Base-by-base conservation (phyloP, 2,113 vertebrate genomes). In the Callipepla squamata region DNA sequence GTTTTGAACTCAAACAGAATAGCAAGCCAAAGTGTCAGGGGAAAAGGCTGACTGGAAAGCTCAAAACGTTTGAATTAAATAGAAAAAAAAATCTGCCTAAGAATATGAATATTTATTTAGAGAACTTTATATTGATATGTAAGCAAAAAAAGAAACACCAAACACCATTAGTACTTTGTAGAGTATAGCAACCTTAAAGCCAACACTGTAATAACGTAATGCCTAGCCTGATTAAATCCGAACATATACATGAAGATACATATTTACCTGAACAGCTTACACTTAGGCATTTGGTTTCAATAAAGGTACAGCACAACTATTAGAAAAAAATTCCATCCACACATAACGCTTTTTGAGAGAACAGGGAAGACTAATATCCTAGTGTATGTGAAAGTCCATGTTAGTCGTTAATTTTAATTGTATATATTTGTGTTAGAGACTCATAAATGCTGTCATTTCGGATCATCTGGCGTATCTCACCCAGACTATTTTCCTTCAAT, bases 391-490 rank as follows among this genome's bases (percentile, higher is more conserved):
- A 65, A 95, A 75, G 22, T 84, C 58, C 51, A 4, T 0, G 0
- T 57, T 85, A 76, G 42, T 25, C 75, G 34, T 78, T 90, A 70
- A 66, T 84, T 93, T 93, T 90, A 68, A 53, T 75, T 68, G n/a
- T 63, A 69, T 58, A 6, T 83, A 20, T 87, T 86, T 89, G 7
- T 79, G 58, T 69, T 70, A 62, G n/a, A 85, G 55, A 76, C 42
- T n/a, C 42, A 62, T 85, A 80, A 82, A 70, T 48, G 58, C 44
- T 80, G 59, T 50, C 50, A 85, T 91, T 89, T 42, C 38, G 42
- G 34, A 91, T 74, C 20, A 87, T 75, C 73, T 83, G 38, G 75
- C 1, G 0, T 57, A 84, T 50, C 73, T 47, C 53, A 32, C 38
- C 55, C 45, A 23, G 42, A 45, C 34, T 79, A 58, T 89, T 68